Base-by-base conservation (phyloP, 2,888 invertebrate genomes). In the Limnephilus marmoratus region DNA sequence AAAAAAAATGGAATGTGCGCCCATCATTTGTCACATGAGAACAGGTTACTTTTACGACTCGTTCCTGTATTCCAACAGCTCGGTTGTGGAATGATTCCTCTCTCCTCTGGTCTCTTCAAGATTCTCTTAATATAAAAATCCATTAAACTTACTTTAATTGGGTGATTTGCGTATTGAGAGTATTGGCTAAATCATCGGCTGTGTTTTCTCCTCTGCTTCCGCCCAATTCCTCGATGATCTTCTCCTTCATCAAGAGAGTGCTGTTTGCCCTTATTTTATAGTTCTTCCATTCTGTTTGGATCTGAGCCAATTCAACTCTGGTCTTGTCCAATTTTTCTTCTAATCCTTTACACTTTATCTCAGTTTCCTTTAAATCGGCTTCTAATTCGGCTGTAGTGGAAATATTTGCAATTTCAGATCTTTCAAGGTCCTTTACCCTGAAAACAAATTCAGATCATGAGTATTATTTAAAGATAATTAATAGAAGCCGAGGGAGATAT, bases 261-360 rank as follows among this genome's bases (percentile, higher is more conserved):
- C 97, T 96, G 94, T 98, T 97, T 0, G 98, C 98, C 94, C 98
- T 97, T n/a, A 97, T 97, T 94, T 98, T 97, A 95, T 98, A 98
- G 91, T 97, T 97, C 91, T 97, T 97, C 94, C 98, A 96, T 94
- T 98, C 98, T 11, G 94, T 94, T 37, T 95, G 95, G 24, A 95
- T 94, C 92, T 95, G 94, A 29, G 94, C 94, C 2, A 95, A 94
- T 94, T 97, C 97, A 90, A 95, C 95, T 34, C 95, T 95, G 90
- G 96, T 94, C 94, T 95, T 95, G 92, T 95, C 95, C 41, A 97
- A 94, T 94, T 96, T 96, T 82, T 96, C 96, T 1, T 95, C 94
- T 41, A 96, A 94, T 91, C 96, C 96, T 41, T 95, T 94, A 93
- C 95, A 95, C 85, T 95, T 95, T 94, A 96, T 95, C 92, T 96